A percentile compares a stretch with the other conserved stretches of the same genome.
These are phyloP conservation scores for Ornithoptera alexandrae DNA, from an alignment of 2,888 invertebrate species.

Conservation along the genomic window DNA sequence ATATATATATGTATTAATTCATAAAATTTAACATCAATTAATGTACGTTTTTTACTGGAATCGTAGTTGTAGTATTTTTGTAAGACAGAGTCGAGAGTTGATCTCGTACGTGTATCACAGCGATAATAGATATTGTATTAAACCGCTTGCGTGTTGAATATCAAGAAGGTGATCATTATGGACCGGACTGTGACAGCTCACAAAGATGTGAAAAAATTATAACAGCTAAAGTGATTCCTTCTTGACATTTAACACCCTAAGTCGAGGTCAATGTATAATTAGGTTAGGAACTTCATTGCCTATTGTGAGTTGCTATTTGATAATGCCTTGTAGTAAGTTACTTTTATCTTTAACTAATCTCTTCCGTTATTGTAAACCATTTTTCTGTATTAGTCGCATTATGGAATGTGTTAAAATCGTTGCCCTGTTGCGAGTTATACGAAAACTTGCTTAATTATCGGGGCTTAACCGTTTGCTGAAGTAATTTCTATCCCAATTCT, in stretches of 20 bases:
- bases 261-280: slow-evolving; percentile 56
- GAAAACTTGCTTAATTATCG: background rate
- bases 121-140: slow-evolving; percentile 74
- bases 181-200: slow-evolving; percentile 24
- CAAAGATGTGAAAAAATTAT: slow-evolving; percentile 32
- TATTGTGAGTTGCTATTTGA: slow-evolving; percentile 62
- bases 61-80: slow-evolving; percentile 76
- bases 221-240: slow-evolving; percentile 47
- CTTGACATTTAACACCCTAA: slow-evolving; percentile 50
- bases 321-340: slow-evolving; percentile 59
- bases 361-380: background rate
- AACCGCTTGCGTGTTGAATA: slow-evolving; percentile 53
- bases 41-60: slow-evolving; percentile 75
- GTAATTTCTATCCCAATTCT: slow-evolving; percentile 26
- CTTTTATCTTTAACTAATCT: slow-evolving; percentile 35
- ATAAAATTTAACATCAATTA: slow-evolving; percentile 68
- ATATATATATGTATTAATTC: slow-evolving; percentile 68
- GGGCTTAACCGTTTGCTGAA: slow-evolving; percentile 7
- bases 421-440: background rate
- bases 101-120: slow-evolving; percentile 77
- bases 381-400: slow-evolving; percentile 1
- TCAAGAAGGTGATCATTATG: slow-evolving; percentile 52
- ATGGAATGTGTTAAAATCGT: slow-evolving; percentile 8
- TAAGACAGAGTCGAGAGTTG: slow-evolving; percentile 61
- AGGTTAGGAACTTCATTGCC: slow-evolving; percentile 58